These are phyloP conservation scores for Phytoseiulus persimilis DNA, from an alignment of 2,888 invertebrate genomes.

Conservation along the genomic window DNA sequence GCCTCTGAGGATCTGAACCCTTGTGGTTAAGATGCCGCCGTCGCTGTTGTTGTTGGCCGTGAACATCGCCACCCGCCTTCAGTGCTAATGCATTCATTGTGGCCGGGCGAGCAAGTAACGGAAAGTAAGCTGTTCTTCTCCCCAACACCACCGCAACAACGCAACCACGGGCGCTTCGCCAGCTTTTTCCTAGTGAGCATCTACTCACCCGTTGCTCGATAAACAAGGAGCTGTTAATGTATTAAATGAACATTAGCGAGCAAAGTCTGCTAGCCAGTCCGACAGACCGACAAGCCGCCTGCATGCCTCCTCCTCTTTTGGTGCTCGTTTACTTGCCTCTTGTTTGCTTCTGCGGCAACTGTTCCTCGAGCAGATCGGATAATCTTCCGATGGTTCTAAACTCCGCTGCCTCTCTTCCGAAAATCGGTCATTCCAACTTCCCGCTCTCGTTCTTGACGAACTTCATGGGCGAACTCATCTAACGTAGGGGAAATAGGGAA, in stretches of 20 bases:
- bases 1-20: neutral
- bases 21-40: neutral
- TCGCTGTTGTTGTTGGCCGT: neutral
- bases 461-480: too few species aligned
- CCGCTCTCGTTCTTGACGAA: too few species aligned
- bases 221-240: neutral
- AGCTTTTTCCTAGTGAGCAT: neutral
- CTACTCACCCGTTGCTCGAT: neutral
- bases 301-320: neutral
- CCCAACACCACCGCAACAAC: neutral
- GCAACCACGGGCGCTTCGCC: neutral
- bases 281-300: neutral
- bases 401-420: too few species aligned
- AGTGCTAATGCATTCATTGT: constrained; percentile 5
- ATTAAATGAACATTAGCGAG: neutral
- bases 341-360: too few species aligned
- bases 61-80: neutral
- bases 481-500: too few species aligned
- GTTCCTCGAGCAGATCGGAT: too few species aligned
- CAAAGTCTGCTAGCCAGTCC: neutral
- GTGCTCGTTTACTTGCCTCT: neutral
- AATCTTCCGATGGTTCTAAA: too few species aligned
- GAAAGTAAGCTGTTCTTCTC: neutral
- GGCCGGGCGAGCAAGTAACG: neutral
- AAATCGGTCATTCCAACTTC: too few species aligned